Conservation (phyloP, 1,140 invertebrate species). For the Neoseiulus cucumeris region DNA sequence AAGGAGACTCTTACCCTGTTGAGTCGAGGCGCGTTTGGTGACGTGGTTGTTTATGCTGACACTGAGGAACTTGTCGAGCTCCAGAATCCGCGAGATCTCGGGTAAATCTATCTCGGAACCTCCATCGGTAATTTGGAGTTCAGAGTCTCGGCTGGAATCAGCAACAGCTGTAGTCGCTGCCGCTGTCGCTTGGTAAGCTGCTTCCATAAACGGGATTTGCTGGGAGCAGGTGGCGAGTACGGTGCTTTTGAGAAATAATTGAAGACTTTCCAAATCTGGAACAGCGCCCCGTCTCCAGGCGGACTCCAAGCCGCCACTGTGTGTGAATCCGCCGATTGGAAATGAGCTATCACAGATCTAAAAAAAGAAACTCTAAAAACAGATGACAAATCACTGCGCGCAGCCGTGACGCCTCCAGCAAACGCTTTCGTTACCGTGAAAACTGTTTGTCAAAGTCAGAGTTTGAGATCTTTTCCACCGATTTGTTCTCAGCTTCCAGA, state of each 20-base stretch:
- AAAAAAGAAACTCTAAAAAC: too few species aligned
- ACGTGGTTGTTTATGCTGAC: slow-evolving; percentile 1
- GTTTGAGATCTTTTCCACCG: too few species aligned
- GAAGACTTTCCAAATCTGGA: not conserved
- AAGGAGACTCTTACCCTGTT: not conserved
- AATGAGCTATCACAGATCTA: slow-evolving; percentile 7
- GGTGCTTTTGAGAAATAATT: not conserved
- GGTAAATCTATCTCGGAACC: not conserved
- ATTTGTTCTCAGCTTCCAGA: too few species aligned
- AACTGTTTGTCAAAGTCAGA: too few species aligned
- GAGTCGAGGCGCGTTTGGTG: not conserved
- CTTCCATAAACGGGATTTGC: not conserved
- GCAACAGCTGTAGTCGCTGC: not conserved
- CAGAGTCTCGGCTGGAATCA: not conserved
- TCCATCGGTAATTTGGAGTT: too few species aligned
- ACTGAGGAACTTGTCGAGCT: not conserved
- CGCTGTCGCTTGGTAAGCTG: not conserved
- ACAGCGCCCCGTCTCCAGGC: not conserved
- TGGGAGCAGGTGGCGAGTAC: not conserved
- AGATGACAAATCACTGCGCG: too few species aligned
- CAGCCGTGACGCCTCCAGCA: too few species aligned
- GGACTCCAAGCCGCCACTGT: not conserved
- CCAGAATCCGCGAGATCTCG: not conserved
- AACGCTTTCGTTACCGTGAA: too few species aligned
- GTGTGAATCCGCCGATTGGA: slow-evolving; percentile 1